These are phyloP conservation scores for Ecliptopera silaceata DNA, from an alignment of 2,888 invertebrate species.

Conservation along the genomic window DNA sequence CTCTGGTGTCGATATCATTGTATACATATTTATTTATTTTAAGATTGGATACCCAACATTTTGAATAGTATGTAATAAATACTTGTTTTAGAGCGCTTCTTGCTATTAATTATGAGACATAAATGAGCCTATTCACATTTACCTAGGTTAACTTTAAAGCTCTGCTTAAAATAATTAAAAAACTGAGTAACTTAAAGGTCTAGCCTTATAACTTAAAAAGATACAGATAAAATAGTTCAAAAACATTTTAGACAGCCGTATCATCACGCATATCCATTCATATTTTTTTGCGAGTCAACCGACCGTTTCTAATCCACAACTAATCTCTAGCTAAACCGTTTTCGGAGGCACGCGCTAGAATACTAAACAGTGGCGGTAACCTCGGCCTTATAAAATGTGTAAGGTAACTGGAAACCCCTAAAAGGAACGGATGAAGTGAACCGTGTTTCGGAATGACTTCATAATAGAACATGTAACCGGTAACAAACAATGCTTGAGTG, in stretches of 20 bases:
- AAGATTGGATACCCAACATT: no score
- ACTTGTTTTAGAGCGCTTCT: no score
- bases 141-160: no score
- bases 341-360: slow-evolving; percentile 26
- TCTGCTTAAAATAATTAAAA: no score
- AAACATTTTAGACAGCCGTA: background rate
- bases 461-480: slow-evolving; percentile 29
- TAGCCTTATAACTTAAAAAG: no score
- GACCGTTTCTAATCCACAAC: slow-evolving; percentile 30
- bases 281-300: slow-evolving; percentile 28
- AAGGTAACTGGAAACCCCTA: slow-evolving; percentile 31
- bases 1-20: slow-evolving; percentile 42
- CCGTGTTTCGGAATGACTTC: slow-evolving; percentile 29
- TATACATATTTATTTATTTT: no score
- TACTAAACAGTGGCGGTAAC: slow-evolving; percentile 26
- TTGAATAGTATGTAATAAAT: no score
- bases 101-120: no score
- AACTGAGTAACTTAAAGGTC: no score
- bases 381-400: slow-evolving; percentile 34
- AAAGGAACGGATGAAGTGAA: slow-evolving; percentile 31
- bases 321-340: slow-evolving; percentile 23
- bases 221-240: background rate
- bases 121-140: no score
- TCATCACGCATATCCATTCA: slow-evolving; percentile 21
- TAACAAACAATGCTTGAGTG: slow-evolving; percentile 42